These are phyloP conservation scores for Tychaedon coryphoeus DNA, from an alignment of 2,113 vertebrate genomes.

Conservation along the genomic window DNA sequence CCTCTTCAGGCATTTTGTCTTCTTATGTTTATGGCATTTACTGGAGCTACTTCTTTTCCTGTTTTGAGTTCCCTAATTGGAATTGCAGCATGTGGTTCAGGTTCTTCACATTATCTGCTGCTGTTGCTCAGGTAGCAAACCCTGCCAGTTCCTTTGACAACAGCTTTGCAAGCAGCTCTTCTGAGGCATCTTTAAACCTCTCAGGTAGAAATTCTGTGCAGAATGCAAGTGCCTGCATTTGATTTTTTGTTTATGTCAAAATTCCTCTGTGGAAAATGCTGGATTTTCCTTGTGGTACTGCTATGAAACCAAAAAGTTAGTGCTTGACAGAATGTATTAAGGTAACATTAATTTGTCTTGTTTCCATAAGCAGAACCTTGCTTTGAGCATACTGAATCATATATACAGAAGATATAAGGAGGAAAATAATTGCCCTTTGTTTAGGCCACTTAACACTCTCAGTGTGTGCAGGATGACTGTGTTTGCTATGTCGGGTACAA, in stretches of 20 bases:
- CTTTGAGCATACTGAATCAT: not conserved
- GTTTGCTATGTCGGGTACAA: not conserved
- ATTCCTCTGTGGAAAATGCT: not conserved
- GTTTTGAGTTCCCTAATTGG: not conserved
- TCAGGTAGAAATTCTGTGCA: not conserved
- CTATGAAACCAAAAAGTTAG: not conserved
- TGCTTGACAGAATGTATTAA: not conserved
- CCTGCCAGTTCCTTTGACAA: not conserved
- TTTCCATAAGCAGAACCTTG: not conserved
- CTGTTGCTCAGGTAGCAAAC: not conserved
- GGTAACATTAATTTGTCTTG: not conserved
- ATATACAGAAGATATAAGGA: not conserved
- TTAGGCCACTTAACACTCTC: not conserved
- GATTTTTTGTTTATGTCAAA: not conserved
- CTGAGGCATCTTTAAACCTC: not conserved
- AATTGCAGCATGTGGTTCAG: not conserved
- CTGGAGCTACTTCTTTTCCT: not conserved
- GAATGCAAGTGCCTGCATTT: not conserved
- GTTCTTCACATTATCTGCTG: not conserved
- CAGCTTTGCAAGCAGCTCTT: not conserved
- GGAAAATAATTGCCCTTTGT: not conserved
- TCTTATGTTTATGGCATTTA: not conserved
- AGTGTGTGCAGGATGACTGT: fast-evolving
- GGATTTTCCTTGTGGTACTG: not conserved
- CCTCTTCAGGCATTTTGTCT: not conserved